Evolutionary conservation across 2,113 vertebrate genomes (phyloP).

Genomic region (Sinocyclocheilus rhinocerous): DNA sequence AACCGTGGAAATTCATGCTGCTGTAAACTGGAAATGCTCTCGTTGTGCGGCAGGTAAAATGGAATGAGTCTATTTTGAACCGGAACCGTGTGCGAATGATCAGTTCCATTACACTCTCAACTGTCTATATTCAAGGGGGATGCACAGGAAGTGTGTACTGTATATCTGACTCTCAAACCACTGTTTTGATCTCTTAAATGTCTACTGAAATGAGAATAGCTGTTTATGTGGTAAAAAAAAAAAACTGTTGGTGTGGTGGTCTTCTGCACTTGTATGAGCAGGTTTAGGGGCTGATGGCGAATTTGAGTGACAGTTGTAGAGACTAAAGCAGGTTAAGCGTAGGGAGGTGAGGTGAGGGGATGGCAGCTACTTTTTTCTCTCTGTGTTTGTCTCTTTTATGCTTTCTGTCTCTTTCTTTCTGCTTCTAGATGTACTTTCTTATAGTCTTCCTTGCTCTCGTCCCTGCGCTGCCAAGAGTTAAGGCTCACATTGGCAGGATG

Average conservation of each 20-base stretch:
- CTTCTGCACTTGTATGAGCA: neutral
- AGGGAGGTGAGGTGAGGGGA: constrained; percentile 5
- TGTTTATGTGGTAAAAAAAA: neutral
- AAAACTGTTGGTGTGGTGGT: constrained; percentile 8
- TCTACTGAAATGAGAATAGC: constrained; percentile 3
- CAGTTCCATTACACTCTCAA: neutral
- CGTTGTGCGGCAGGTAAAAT: neutral
- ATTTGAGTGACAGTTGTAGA: neutral
- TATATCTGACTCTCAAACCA: constrained; percentile 18
- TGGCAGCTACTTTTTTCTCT: neutral
- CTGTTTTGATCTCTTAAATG: constrained; percentile 37
- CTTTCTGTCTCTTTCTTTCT: neutral
- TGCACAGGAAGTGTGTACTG: constrained; percentile 39
- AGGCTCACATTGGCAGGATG: constrained; percentile 68
- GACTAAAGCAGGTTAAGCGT: neutral
- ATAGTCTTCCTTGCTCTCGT: constrained; percentile 59
- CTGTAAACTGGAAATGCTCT: neutral
- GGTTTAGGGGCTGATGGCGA: neutral
- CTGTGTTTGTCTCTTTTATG: constrained; percentile 12
- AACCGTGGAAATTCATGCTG: neutral
- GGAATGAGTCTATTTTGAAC: neutral
- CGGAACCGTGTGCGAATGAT: neutral
- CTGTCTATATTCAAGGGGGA: constrained; percentile 13
- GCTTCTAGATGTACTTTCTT: constrained; percentile 35
- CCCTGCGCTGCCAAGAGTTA: constrained; percentile 75